These are phyloP conservation scores for Ammodramus savannarum DNA, from an alignment of 2,113 vertebrate genomes.

Conservation along the genomic window DNA sequence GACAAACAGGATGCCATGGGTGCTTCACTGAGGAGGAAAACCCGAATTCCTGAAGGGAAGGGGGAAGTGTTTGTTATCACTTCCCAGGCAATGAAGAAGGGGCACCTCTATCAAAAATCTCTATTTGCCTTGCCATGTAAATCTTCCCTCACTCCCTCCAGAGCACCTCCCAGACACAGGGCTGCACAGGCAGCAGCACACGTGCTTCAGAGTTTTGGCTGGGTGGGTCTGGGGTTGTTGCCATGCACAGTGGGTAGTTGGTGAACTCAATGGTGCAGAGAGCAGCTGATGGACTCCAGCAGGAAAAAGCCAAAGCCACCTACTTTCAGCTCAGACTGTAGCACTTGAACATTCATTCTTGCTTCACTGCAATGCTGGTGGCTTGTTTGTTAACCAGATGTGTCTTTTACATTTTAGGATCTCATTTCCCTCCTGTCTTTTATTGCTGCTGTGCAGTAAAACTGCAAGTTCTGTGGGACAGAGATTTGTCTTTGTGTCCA, in stretches of 20 bases:
- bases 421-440: neutral
- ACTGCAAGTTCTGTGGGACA: neutral
- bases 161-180: neutral
- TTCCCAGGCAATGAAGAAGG: neutral
- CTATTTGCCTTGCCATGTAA: neutral
- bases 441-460: neutral
- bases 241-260: neutral
- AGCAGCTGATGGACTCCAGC: neutral
- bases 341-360: neutral
- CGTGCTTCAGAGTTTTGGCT: neutral
- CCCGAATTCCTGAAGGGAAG: neutral
- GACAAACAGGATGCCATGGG: neutral
- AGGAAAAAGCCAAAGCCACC: neutral
- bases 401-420: neutral
- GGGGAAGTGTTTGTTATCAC: neutral
- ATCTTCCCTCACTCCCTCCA: neutral
- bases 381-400: neutral
- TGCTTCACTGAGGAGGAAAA: neutral
- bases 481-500: neutral
- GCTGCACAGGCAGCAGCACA: neutral
- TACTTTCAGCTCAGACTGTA: neutral
- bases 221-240: neutral
- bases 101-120: neutral
- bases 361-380: rapidly evolving
- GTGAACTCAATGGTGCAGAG: neutral